These are phyloP conservation scores for Uria lomvia DNA, from an alignment of 2,113 vertebrate species.

Conservation along the genomic window DNA sequence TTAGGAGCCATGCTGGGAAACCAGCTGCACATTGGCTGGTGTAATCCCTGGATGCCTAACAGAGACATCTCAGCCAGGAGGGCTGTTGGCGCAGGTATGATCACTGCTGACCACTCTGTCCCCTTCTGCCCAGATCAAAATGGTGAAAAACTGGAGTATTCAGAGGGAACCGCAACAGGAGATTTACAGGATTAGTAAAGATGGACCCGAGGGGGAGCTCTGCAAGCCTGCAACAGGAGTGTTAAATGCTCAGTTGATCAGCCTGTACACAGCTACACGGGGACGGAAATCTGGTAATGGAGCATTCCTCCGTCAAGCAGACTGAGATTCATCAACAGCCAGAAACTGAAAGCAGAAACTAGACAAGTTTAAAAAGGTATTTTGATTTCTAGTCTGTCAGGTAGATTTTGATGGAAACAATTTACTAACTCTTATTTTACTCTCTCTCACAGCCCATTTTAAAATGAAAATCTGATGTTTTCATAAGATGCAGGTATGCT, in stretches of 20 bases:
- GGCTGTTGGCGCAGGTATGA: accelerated
- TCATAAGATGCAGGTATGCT: not conserved
- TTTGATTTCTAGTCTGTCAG: not conserved
- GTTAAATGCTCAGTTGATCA: not conserved
- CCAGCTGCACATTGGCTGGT: not conserved
- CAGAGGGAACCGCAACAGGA: not conserved
- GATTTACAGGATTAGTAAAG: not conserved
- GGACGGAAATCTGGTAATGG: not conserved
- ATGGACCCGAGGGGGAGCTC: conserved; percentile 18
- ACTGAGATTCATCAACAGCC: not conserved
- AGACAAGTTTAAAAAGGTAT: not conserved
- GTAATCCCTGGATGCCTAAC: not conserved
- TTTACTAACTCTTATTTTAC: not conserved
- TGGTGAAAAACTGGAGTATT: not conserved
- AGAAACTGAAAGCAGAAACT: conserved; percentile 30
- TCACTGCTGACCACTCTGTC: not conserved
- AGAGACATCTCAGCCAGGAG: not conserved
- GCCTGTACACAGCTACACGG: not conserved
- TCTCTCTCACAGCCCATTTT: not conserved
- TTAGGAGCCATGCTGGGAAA: not conserved
- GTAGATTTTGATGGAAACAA: not conserved
- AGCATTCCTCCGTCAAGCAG: not conserved
- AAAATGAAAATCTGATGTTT: not conserved
- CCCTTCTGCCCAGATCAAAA: not conserved
- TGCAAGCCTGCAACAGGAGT: not conserved